Evolutionary conservation across 2,113 vertebrate species (phyloP).

Genomic region (Pterocles burchelli): DNA sequence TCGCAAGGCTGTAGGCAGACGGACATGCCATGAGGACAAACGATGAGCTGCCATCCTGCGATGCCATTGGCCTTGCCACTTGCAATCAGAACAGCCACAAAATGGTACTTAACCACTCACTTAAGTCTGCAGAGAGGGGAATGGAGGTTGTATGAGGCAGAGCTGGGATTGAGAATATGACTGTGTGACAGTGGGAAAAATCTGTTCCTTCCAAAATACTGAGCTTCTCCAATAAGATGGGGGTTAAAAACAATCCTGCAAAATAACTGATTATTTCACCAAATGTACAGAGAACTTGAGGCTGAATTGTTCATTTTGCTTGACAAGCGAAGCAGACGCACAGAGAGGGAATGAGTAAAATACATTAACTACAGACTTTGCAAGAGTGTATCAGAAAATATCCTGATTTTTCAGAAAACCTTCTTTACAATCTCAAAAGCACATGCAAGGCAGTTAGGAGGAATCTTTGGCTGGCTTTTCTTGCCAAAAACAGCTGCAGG

Average conservation of each 20-base stretch:
- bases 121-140: neutral
- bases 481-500: neutral
- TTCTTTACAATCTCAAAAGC: neutral
- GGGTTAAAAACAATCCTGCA: neutral
- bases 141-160: neutral
- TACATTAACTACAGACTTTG: neutral
- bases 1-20: neutral
- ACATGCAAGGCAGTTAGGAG: neutral
- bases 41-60: neutral
- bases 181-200: neutral
- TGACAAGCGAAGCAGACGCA: neutral
- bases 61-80: neutral
- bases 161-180: neutral
- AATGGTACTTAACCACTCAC: neutral
- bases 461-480: neutral
- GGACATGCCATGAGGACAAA: neutral
- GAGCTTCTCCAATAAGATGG: neutral
- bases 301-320: neutral
- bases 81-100: neutral
- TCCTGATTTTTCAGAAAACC: neutral
- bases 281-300: neutral
- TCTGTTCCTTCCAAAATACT: neutral
- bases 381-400: neutral
- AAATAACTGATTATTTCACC: neutral
- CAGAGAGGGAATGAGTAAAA: neutral